phyloP scores from a whole-genome alignment of 2,888 invertebrate species.

The Azorinus chamasolen region DNA sequence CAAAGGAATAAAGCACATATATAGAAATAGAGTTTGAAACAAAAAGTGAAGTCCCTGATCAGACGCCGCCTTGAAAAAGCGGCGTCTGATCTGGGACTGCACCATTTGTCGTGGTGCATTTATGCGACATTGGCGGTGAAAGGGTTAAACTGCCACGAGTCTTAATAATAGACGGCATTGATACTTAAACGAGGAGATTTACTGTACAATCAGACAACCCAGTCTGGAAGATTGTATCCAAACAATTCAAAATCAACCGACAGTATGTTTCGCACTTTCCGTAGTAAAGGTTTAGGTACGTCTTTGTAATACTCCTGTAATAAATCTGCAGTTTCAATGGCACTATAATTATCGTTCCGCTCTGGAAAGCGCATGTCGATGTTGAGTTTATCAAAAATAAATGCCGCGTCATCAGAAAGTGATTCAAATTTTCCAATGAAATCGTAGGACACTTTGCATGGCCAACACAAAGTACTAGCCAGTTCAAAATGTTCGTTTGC shows the following conservation, averaged over 20 bases:
- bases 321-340: slow-evolving; percentile 91
- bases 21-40: too few relatives aligned
- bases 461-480: slow-evolving; percentile 93
- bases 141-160: too few relatives aligned
- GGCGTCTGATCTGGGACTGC: too few relatives aligned
- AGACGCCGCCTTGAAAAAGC: too few relatives aligned
- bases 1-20: too few relatives aligned
- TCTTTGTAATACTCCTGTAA: slow-evolving; percentile 91
- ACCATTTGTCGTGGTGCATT: too few relatives aligned
- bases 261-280: slow-evolving; percentile 88
- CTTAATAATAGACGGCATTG: too few relatives aligned
- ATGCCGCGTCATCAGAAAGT: slow-evolving; percentile 92
- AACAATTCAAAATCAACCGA: slow-evolving; percentile 93
- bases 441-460: slow-evolving; percentile 94
- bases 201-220: slow-evolving; percentile 14
- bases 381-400: slow-evolving; percentile 70
- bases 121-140: too few relatives aligned
- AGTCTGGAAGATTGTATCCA: slow-evolving; percentile 89
- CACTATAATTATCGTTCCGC: slow-evolving; percentile 80
- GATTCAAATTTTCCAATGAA: slow-evolving; percentile 96
- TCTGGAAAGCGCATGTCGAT: slow-evolving; percentile 77
- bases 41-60: too few relatives aligned
- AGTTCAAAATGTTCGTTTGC: slow-evolving; percentile 96
- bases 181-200: too few relatives aligned
- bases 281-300: slow-evolving; percentile 89